These are phyloP conservation scores for Sebastes alutus DNA, from an alignment of 2,797 vertebrate species.

Conservation along the genomic window DNA sequence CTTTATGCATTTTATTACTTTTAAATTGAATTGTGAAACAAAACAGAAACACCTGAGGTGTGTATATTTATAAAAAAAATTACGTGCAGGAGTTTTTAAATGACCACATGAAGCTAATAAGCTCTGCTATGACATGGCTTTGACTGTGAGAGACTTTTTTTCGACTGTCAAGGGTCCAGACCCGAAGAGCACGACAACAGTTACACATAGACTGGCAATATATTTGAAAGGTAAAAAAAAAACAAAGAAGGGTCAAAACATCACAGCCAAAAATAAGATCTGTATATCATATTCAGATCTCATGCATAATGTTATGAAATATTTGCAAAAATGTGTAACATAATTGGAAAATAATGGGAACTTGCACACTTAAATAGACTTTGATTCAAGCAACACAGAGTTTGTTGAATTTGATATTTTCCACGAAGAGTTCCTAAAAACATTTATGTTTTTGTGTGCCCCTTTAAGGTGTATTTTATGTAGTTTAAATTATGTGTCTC, in stretches of 20 bases:
- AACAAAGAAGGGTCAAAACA: background rate
- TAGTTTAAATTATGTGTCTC: background rate
- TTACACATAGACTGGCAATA: background rate
- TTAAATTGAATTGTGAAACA: background rate
- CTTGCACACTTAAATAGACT: background rate
- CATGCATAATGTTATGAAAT: background rate
- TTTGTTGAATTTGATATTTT: background rate
- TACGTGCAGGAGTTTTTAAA: background rate
- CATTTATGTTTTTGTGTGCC: background rate
- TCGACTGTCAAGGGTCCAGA: background rate
- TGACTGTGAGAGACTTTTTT: background rate
- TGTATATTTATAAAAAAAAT: background rate
- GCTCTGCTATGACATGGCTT: background rate
- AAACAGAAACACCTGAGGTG: background rate
- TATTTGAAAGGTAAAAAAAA: background rate
- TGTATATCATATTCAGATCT: background rate
- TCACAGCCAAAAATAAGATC: background rate
- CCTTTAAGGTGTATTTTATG: background rate
- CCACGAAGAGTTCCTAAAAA: background rate
- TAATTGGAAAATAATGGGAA: background rate
- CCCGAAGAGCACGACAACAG: background rate
- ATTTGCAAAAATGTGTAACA: background rate
- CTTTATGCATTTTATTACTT: background rate
- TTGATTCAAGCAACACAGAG: background rate
- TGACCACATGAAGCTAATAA: background rate